Base-by-base conservation (phyloP, 92 coral and sea anemone genomes). In the Muricea muricata region DNA sequence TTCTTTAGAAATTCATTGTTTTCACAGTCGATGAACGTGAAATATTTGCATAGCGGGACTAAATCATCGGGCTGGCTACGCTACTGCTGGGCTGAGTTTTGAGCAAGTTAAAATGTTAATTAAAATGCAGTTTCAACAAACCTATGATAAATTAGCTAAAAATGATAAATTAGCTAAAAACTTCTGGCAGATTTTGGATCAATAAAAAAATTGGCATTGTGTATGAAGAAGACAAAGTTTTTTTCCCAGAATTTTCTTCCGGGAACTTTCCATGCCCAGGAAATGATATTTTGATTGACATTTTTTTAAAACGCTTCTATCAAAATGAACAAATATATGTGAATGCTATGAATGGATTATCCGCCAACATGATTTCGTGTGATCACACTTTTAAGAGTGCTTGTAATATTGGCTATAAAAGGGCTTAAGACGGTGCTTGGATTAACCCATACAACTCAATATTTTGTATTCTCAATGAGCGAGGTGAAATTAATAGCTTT, bases 1-100 rank as follows among this genome's bases (percentile, higher is more conserved):
- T n/a, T n/a, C n/a, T n/a, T n/a, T n/a, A n/a, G n/a, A n/a, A n/a
- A n/a, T n/a, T n/a, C n/a, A n/a, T n/a, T n/a, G n/a, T n/a, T n/a
- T n/a, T n/a, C n/a, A n/a, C n/a, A n/a, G n/a, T n/a, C n/a, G n/a
- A n/a, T n/a, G n/a, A n/a, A n/a, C n/a, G n/a, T n/a, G n/a, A n/a
- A n/a, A n/a, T n/a, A n/a, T n/a, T n/a, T n/a, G n/a, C n/a, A n/a
- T n/a, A n/a, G n/a, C n/a, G n/a, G n/a, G n/a, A n/a, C n/a, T n/a
- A n/a, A n/a, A n/a, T n/a, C n/a, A n/a, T n/a, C n/a, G n/a, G n/a
- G n/a, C n/a, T n/a, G n/a, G n/a, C n/a, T n/a, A n/a, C n/a, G n/a
- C n/a, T n/a, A n/a, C n/a, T n/a, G n/a, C n/a, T n/a, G 76, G 76
- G 23, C 15, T 70, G 20, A 70, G 76, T 70, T 70, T 70, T 33